Base-by-base conservation (phyloP, 2,888 invertebrate genomes). In the Ephialtes manifestator region DNA sequence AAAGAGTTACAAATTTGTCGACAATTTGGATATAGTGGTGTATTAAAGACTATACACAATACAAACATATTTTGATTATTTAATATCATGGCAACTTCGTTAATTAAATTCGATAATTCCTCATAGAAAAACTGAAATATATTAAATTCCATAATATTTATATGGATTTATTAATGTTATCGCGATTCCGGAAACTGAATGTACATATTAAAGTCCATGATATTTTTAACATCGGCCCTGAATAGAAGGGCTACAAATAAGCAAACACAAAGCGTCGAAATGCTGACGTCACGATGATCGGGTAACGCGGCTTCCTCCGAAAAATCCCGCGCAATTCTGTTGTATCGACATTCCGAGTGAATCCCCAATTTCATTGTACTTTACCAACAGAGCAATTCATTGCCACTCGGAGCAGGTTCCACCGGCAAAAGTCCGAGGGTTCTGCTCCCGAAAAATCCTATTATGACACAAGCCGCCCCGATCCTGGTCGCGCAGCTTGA, bases 381-480 rank as follows among this genome's bases (percentile, higher is more conserved):
- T 55, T 55, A 55, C 55, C 55, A 4, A 55, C 55, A 2, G 55
- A 55, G 24, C 11, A 24, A n/a, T n/a, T 18, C 8, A 72, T 72
- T 1, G 43, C n/a, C 46, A 58, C n/a, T 7, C 4, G 24, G 28
- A 43, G 20, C 2, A 43, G 28, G 15, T 72, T n/a, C 46, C 58
- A 13, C 31, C 43, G 20, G 39, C 15, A 43, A 11, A 4, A 0
- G 58, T n/a, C 7, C 39, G 71, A 39, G n/a, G 35, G 55, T 13
- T 39, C 39, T 55, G 71, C 5, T 18, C 24, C 15, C 28, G n/a
- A 0, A 65, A 72, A 72, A 58, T 43, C 43, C 72, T 55, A 72
- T 58, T 72, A 58, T 58, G 58, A 72, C 58, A 58, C 72, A 20
- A 39, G 15, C 24, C 72, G 53, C 20, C 28, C n/a, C n/a, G n/a